These are phyloP conservation scores for Metaphire vulgaris DNA, from an alignment of 1,140 invertebrate genomes.

Conservation along the genomic window DNA sequence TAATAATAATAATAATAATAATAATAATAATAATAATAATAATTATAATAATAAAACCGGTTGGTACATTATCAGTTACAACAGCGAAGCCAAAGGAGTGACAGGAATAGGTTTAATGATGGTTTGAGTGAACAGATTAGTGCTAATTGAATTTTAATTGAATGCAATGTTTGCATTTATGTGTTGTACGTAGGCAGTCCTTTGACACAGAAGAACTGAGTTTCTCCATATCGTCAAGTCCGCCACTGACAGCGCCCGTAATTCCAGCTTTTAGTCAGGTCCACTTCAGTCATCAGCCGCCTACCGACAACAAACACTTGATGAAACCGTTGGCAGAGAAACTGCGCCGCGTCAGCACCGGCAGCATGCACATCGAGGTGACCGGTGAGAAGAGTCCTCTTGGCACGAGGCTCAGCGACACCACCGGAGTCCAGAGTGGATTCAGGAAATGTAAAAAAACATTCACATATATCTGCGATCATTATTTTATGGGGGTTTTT, in stretches of 20 bases:
- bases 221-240: constrained; percentile 20
- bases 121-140: too few relatives aligned
- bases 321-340: constrained; percentile 47
- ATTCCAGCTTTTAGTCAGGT: constrained; percentile 30
- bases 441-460: constrained; percentile 2
- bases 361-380: constrained; percentile 48
- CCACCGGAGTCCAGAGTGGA: background rate
- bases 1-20: too few relatives aligned
- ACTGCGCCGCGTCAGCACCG: constrained; percentile 50
- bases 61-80: too few relatives aligned
- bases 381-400: constrained; percentile 25
- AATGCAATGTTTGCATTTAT: too few relatives aligned
- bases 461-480: constrained; percentile 7
- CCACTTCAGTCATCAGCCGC: constrained; percentile 43
- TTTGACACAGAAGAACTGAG: constrained; percentile 21
- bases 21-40: too few relatives aligned
- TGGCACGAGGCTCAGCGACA: constrained; percentile 1
- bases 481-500: background rate
- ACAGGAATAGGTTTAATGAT: too few relatives aligned
- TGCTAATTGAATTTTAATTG: too few relatives aligned
- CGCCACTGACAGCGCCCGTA: constrained; percentile 18
- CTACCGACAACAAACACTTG: constrained; percentile 37
- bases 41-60: too few relatives aligned
- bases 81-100: too few relatives aligned
- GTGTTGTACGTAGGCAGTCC: constrained; percentile 20